Evolutionary conservation across 2,888 invertebrate species (phyloP).

Genomic region (Tenodera sinensis): DNA sequence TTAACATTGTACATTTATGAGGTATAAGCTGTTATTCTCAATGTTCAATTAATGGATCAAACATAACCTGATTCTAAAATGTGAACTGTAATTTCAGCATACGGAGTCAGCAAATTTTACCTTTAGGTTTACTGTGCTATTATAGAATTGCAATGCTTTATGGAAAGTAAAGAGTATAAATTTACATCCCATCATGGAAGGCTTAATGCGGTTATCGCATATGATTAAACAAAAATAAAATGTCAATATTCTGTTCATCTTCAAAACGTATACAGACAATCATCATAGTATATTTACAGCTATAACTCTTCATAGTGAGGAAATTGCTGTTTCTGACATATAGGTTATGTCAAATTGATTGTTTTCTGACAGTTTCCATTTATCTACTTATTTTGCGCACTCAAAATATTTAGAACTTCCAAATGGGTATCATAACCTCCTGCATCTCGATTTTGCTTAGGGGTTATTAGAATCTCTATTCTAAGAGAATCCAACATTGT

Average conservation of each 20-base stretch:
- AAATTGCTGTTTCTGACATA: background rate
- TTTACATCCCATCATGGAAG: too few species aligned
- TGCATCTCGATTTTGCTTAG: background rate
- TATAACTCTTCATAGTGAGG: background rate
- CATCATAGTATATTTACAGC: too few species aligned
- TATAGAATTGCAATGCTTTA: too few species aligned
- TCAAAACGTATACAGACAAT: too few species aligned
- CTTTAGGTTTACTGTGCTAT: too few species aligned
- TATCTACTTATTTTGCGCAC: background rate
- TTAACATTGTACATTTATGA: background rate
- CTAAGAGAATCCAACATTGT: background rate
- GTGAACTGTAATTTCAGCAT: background rate
- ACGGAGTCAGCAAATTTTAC: background rate
- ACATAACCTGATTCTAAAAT: background rate
- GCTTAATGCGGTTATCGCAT: too few species aligned
- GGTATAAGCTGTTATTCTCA: background rate
- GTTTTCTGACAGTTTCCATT: background rate
- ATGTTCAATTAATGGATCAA: background rate
- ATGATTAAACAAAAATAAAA: too few species aligned
- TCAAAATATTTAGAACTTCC: background rate
- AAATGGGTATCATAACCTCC: background rate
- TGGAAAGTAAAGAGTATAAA: too few species aligned
- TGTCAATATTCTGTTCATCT: too few species aligned
- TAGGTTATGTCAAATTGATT: background rate
- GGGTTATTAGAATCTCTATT: background rate